Base-by-base conservation (phyloP, 2,113 vertebrate genomes). In the Lagopus leucura region DNA sequence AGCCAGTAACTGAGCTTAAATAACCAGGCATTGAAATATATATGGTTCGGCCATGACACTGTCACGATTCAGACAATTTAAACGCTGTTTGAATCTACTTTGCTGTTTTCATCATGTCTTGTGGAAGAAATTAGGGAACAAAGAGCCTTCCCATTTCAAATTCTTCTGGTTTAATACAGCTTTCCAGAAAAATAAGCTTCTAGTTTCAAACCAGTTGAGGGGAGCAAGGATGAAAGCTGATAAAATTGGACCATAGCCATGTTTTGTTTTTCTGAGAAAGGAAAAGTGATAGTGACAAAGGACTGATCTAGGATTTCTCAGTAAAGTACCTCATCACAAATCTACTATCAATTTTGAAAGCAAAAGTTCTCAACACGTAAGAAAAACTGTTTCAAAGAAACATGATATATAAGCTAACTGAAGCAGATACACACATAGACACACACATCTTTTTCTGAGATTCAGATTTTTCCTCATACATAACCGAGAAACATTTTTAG, bases 151-250 rank as follows among this genome's bases (percentile, higher is more conserved):
- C 18, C 24, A 60, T 38, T 81, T 84, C 60, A 74, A 63, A 84
- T 10, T 74, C 25, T 67, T 76, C 30, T 50, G 20, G 17, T 64
- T 93, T 80, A 87, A 91, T 34, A 18, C 15, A 76, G 24, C 7
- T 91, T 76, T 94, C 79, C 45, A 85, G 64, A 79, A 91, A 79
- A 93, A 85, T 47, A 85, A 85, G 11, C 48, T 63, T 85, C n/a
- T 85, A 20, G 78, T 38, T 89, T 61, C n/a, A 63, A 85, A 91
- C 14, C 85, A 55, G 50, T 43, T 63, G 11, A 8, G 28, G 10
- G 4, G 3, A 93, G 38, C 21, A 76, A 87, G 19, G 20, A 63
- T 8, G 11, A 88, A 75, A 27, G 60, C 19, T 58, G 45, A 66
- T 54, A 88, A 86, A 81, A 72, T 27, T 78, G 28, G 17, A 69